Base-by-base conservation (phyloP, 2,888 invertebrate species). In the Heliconius erato region DNA sequence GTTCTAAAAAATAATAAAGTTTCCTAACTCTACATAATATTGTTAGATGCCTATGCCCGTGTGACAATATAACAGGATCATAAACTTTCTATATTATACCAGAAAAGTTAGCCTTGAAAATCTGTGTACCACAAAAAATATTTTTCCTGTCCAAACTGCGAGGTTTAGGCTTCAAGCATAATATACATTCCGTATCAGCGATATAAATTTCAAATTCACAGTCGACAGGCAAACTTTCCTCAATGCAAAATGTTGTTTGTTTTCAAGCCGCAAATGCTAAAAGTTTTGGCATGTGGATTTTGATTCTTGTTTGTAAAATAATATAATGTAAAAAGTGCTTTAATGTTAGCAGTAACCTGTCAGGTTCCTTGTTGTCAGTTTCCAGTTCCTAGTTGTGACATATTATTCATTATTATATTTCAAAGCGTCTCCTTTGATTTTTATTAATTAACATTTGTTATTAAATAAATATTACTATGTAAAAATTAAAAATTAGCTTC, bases 161-260 rank as follows among this genome's bases (percentile, higher is more conserved):
- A 44, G 26, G 71, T 16, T 26, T 26, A 44, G 23, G n/a, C 71
- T 35, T 11, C 35, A 23, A 23, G 35, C 35, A 23, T 44, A 69
- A 44, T 23, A n/a, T 14, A 40, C 44, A 16, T 94, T 28, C 32
- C 59, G 16, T 67, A 40, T 26, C 71, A 72, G n/a, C 16, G n/a
- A 72, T 72, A 72, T 72, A 44, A 72, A 44, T 44, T 72, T 72
- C 72, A 72, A 72, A 72, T 72, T 72, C 72, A 40, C 44, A 44
- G 44, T 72, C 71, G 44, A 44, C 44, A 44, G 40, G n/a, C n/a
- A 71, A 72, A 72, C 72, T 72, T 72, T 72, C 4, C 72, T 72
- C 72, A 44, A 44, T 72, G 71, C 26, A 72, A 72, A 49, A 72
- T 49, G 16, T 44, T 44, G 44, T 49, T 49, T 44, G 26, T 44